Percentiles rank a stretch among this genome's conserved stretches.
Evolutionary conservation across 2,888 invertebrate genomes (phyloP).

Genomic region (Labia minor): DNA sequence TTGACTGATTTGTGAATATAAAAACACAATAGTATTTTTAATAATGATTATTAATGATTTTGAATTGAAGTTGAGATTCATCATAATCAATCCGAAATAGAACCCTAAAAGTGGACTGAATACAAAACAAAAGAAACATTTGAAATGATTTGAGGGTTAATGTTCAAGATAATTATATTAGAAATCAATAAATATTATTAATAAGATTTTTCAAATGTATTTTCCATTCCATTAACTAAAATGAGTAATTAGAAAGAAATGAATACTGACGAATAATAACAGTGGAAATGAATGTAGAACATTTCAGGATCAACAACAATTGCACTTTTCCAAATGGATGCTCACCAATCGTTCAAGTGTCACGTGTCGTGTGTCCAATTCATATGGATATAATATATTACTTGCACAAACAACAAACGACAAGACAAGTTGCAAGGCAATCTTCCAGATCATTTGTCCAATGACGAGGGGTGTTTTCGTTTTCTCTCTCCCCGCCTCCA

Average conservation of each 20-base stretch:
- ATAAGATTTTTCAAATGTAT: neutral
- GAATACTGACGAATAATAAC: neutral
- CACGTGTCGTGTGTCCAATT: constrained; percentile 13
- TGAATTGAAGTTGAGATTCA: too few species aligned
- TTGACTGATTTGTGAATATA: too few species aligned
- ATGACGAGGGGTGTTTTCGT: neutral
- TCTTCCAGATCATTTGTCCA: constrained; percentile 13
- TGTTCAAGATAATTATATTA: too few species aligned
- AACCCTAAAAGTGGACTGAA: too few species aligned
- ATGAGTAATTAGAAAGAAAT: constrained; percentile 13
- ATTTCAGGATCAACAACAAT: neutral
- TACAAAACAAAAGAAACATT: too few species aligned
- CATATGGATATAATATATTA: neutral
- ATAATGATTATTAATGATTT: too few species aligned
- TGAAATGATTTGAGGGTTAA: too few species aligned
- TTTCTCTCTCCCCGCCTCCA: neutral
- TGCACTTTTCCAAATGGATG: neutral
- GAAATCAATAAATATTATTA: too few species aligned
- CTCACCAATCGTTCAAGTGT: neutral
- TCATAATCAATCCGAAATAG: too few species aligned
- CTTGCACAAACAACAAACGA: neutral
- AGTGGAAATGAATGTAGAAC: neutral
- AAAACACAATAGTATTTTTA: too few species aligned
- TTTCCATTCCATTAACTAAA: constrained; percentile 4
- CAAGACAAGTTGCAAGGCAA: neutral